These are phyloP conservation scores for Archips crataeganus DNA, from an alignment of 2,888 invertebrate species.

Conservation along the genomic window DNA sequence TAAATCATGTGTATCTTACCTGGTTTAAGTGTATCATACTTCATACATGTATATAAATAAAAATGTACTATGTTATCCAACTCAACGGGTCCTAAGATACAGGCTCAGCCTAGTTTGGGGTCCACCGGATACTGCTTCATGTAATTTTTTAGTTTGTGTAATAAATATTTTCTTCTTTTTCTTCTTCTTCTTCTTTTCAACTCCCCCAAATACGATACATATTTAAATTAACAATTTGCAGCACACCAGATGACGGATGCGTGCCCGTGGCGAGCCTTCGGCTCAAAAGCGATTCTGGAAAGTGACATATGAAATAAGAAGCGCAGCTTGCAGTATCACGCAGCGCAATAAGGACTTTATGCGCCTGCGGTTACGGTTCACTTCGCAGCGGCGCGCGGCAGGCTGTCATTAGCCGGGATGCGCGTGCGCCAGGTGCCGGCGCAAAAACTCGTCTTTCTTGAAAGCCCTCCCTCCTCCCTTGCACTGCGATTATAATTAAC, in stretches of 20 bases:
- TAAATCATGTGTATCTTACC: too few species aligned
- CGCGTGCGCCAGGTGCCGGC: conserved; percentile 27
- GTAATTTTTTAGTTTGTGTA: too few species aligned
- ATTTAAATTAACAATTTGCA: too few species aligned
- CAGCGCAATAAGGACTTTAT: neutral
- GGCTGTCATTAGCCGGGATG: neutral
- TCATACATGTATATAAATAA: too few species aligned
- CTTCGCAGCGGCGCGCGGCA: neutral
- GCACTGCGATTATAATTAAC: conserved; percentile 27
- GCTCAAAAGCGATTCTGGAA: conserved; percentile 34
- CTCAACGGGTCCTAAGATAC: too few species aligned
- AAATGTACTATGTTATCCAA: too few species aligned
- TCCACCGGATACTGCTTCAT: too few species aligned
- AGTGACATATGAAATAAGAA: conserved; percentile 36
- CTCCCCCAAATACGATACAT: too few species aligned
- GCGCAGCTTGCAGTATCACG: neutral
- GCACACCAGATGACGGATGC: neutral
- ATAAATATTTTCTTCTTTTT: too few species aligned
- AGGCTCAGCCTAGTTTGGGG: too few species aligned
- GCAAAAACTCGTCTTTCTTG: conserved; percentile 42
- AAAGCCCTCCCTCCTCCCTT: conserved; percentile 8
- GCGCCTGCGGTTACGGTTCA: neutral
- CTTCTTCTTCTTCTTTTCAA: too few species aligned
- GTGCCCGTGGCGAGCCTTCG: conserved; percentile 8
- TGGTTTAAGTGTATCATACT: too few species aligned